Evolutionary conservation across 1,140 invertebrate genomes (phyloP).

Genomic region (Drosophila busckii): DNA sequence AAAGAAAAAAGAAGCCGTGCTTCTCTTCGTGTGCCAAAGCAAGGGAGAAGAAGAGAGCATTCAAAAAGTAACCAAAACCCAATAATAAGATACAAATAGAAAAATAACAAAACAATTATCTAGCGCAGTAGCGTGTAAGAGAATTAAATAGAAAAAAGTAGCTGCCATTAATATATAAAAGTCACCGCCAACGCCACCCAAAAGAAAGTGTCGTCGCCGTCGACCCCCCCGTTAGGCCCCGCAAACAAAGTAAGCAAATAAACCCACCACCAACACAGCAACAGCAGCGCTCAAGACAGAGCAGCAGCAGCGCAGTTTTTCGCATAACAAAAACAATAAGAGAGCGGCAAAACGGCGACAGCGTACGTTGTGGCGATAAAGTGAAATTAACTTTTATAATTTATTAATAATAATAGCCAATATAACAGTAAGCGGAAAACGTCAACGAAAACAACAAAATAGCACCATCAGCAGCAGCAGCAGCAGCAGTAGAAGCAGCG

Average conservation of each 20-base stretch:
- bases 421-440: conserved; percentile 23
- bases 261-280: conserved; percentile 49
- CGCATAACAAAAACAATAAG: conserved; percentile 32
- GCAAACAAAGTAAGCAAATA: conserved; percentile 36
- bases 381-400: conserved; percentile 64
- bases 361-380: conserved; percentile 38
- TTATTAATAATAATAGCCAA: conserved; percentile 65
- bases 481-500: conserved; percentile 5
- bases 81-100: conserved; percentile 26
- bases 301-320: conserved; percentile 31
- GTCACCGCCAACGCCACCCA: conserved; percentile 36
- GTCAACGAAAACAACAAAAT: neutral
- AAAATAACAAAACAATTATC: conserved; percentile 37
- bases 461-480: conserved; percentile 1
- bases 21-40: conserved; percentile 34
- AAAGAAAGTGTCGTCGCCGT: conserved; percentile 39
- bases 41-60: conserved; percentile 7
- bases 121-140: conserved; percentile 34
- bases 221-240: conserved; percentile 8
- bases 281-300: neutral
- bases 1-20: conserved; percentile 19
- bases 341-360: conserved; percentile 39
- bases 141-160: conserved; percentile 40
- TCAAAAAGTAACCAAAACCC: conserved; percentile 15
- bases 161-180: conserved; percentile 36